These are phyloP conservation scores for Miniopterus natalensis DNA, from an alignment of 2,113 vertebrate species.

Conservation along the genomic window DNA sequence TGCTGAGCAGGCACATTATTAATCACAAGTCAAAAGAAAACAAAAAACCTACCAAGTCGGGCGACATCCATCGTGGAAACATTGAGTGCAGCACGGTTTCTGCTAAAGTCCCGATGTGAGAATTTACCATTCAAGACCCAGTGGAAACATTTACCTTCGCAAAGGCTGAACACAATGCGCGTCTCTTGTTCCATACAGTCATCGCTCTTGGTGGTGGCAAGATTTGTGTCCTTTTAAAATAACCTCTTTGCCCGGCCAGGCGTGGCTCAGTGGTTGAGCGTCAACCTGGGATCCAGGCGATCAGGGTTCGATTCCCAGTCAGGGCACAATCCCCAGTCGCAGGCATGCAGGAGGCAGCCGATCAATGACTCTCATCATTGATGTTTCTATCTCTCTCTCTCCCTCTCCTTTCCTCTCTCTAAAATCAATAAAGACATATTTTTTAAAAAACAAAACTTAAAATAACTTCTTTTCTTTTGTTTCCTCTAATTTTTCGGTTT, in stretches of 20 bases:
- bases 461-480: background rate
- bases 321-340: too few relatives aligned
- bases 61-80: background rate
- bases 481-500: constrained; percentile 21
- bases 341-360: too few relatives aligned
- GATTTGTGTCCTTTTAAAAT: constrained; percentile 18
- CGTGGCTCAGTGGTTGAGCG: too few relatives aligned
- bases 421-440: too few relatives aligned
- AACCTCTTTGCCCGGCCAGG: background rate
- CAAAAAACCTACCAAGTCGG: background rate
- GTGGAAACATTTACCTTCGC: constrained; percentile 25
- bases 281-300: too few relatives aligned
- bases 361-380: too few relatives aligned
- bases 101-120: constrained; percentile 5
- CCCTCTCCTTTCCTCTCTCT: too few relatives aligned
- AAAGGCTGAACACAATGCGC: background rate
- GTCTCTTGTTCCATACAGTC: background rate
- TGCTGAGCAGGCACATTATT: constrained; percentile 13
- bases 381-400: too few relatives aligned
- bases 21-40: constrained; percentile 50
- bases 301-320: too few relatives aligned
- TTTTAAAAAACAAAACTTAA: background rate
- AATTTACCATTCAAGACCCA: background rate
- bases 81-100: background rate
- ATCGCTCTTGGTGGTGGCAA: background rate